Conservation (phyloP, 2,888 invertebrate species). For the Balanococcus diminutus region DNA sequence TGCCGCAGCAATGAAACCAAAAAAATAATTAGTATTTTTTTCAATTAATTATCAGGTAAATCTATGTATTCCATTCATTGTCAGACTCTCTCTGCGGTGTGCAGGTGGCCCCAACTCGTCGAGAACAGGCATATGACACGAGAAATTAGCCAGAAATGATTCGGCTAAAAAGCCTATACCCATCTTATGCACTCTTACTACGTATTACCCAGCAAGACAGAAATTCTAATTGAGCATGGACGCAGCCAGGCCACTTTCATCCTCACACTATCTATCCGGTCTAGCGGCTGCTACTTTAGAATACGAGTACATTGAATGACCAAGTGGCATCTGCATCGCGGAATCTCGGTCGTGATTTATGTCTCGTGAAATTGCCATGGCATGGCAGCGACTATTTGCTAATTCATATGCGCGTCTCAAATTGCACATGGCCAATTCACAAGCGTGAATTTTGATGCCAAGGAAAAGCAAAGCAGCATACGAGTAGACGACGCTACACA, state of each 20-base stretch:
- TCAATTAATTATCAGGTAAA: conserved; percentile 7
- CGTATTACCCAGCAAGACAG: neutral
- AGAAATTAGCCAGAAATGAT: conserved; percentile 16
- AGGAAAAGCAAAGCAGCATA: neutral
- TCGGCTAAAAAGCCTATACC: neutral
- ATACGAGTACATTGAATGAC: neutral
- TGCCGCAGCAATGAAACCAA: neutral
- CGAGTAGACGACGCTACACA: neutral
- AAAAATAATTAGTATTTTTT: conserved; percentile 33
- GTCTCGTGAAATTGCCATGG: conserved; percentile 17
- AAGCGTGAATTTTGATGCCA: neutral
- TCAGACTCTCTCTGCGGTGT: neutral
- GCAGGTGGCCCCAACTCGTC: neutral
- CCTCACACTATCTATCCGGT: conserved; percentile 26
- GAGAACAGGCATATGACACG: neutral
- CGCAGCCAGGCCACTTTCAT: conserved; percentile 5
- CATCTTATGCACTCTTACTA: neutral
- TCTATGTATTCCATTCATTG: neutral
- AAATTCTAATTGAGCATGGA: neutral
- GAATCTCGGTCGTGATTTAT: conserved; percentile 6
- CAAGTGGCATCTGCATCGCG: neutral
- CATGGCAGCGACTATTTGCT: neutral
- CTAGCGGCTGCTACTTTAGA: neutral
- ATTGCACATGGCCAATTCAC: conserved; percentile 19
- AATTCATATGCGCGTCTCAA: conserved; percentile 23